phyloP scores from a whole-genome alignment of 2,797 vertebrate genomes.

The Liasis olivaceus region DNA sequence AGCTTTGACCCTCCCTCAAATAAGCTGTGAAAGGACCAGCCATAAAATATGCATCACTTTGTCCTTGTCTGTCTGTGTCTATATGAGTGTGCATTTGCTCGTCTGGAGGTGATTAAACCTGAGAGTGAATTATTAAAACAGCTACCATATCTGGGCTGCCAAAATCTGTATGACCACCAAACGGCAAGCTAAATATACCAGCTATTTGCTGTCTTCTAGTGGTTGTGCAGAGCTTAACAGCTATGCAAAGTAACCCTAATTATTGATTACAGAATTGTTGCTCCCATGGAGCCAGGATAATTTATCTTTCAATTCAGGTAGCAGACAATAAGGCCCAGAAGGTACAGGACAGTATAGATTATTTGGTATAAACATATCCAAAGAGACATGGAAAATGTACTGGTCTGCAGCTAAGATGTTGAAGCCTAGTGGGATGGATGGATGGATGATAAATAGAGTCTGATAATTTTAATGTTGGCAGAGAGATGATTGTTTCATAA shows the following conservation, averaged over 20 bases:
- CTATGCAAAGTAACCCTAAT: background rate
- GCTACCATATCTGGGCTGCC: background rate
- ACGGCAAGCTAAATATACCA: background rate
- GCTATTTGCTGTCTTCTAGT: background rate
- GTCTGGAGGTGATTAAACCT: slow-evolving; percentile 7
- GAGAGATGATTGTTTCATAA: background rate
- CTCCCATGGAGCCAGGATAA: background rate
- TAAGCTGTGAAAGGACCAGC: slow-evolving; percentile 47
- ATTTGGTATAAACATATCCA: background rate
- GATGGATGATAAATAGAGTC: background rate
- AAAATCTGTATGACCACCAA: background rate
- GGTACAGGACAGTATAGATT: background rate
- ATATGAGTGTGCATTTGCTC: background rate
- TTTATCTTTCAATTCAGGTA: background rate
- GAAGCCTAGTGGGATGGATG: background rate
- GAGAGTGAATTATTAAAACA: slow-evolving; percentile 35
- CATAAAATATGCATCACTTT: background rate
- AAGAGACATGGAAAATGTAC: background rate
- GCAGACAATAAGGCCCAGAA: background rate
- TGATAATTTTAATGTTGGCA: background rate
- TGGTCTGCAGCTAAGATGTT: background rate
- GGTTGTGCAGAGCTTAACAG: background rate
- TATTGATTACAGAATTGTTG: background rate
- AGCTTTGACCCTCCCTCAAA: slow-evolving; percentile 14
- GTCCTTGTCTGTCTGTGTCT: background rate